A percentile compares a stretch with the other conserved stretches of the same genome.
Evolutionary conservation across 2,888 invertebrate genomes (phyloP).

Genomic region (Gandaritis pyraliata): DNA sequence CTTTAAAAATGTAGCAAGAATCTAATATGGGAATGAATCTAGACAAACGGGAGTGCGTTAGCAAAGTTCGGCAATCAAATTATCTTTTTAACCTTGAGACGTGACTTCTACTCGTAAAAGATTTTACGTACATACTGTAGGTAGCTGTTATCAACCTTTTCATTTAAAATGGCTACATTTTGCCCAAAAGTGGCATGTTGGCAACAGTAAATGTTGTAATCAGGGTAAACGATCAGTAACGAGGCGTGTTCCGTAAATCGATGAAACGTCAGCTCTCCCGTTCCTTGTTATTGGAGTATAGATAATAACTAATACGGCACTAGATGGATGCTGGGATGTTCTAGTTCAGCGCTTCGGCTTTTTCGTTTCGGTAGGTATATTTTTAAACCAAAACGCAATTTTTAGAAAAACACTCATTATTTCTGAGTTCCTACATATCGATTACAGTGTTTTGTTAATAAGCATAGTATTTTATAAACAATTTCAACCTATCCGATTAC

Average conservation of each 20-base stretch:
- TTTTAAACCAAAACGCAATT: no score
- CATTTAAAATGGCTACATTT: background rate
- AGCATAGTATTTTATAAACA: no score
- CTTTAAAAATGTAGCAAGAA: no score
- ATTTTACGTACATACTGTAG: no score
- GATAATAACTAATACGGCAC: conserved; percentile 66
- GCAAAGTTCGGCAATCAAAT: no score
- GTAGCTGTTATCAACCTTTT: background rate
- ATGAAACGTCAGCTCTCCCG: conserved; percentile 58
- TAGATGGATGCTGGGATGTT: conserved; percentile 44
- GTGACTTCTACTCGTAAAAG: background rate
- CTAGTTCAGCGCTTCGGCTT: conserved; percentile 1
- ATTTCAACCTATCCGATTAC: no score
- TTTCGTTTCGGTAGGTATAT: no score
- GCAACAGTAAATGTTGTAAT: conserved; percentile 47
- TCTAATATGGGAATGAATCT: no score
- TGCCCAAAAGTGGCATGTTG: conserved; percentile 8
- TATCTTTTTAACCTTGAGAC: background rate
- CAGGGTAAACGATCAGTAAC: conserved; percentile 62
- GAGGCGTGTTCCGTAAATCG: conserved; percentile 57
- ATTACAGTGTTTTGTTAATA: no score
- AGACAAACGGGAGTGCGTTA: no score
- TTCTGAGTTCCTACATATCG: no score
- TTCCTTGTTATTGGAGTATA: conserved; percentile 56
- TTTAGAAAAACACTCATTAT: no score